A percentile compares a stretch with the other conserved stretches of the same genome.
Evolutionary conservation across 2,888 invertebrate species (phyloP).

Genomic region (Odontothrips loti): DNA sequence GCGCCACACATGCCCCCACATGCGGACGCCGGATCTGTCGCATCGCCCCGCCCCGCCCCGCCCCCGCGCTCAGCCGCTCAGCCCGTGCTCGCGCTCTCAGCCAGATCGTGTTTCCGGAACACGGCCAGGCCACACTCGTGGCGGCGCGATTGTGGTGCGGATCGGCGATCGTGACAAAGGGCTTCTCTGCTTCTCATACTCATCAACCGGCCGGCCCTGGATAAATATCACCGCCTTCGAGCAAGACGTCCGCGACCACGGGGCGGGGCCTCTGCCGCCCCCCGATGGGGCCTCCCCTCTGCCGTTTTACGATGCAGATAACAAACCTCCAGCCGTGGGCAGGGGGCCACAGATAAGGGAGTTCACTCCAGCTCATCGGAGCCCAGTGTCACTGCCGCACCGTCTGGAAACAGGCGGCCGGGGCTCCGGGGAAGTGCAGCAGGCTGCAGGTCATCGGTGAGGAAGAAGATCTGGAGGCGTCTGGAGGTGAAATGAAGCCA

Average conservation of each 20-base stretch:
- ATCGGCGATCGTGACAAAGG: background rate
- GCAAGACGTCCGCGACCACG: no score
- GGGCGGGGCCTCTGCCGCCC: no score
- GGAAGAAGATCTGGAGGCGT: no score
- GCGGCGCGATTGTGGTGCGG: background rate
- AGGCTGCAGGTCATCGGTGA: no score
- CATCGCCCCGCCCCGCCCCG: background rate
- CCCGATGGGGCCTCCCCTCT: no score
- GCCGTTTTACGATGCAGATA: constrained; percentile 11
- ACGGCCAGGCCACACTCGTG: background rate
- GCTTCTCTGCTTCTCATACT: no score
- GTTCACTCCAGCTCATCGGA: background rate
- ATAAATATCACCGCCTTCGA: background rate
- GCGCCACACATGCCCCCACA: constrained; percentile 15
- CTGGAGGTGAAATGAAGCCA: no score
- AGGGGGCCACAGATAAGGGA: background rate
- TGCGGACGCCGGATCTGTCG: constrained; percentile 2
- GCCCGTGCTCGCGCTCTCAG: background rate
- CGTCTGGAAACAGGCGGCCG: no score
- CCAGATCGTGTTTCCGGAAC: background rate
- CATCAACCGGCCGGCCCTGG: no score
- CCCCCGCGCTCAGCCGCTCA: background rate
- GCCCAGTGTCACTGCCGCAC: no score
- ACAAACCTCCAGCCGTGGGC: no score
- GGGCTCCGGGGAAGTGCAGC: no score